Evolutionary conservation across 1,140 invertebrate genomes (phyloP).

Genomic region (Planococcus citri): DNA sequence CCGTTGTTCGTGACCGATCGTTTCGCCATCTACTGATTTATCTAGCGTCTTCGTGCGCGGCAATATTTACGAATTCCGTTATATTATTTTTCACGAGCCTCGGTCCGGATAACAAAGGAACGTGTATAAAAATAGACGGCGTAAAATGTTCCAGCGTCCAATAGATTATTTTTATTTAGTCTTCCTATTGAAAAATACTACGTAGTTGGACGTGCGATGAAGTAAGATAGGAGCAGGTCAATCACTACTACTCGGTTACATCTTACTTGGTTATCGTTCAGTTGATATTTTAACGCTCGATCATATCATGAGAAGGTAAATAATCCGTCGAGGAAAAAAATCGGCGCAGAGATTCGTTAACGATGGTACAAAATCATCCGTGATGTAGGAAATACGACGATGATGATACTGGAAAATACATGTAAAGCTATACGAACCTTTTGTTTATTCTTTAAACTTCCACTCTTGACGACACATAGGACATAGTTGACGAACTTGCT

Average conservation of each 20-base stretch:
- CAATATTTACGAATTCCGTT: constrained; percentile 7
- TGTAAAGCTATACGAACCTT: constrained; percentile 22
- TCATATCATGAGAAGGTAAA: not conserved
- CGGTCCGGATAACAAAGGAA: not conserved
- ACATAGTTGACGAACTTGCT: constrained; percentile 88
- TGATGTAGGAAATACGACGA: not conserved
- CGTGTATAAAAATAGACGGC: not conserved
- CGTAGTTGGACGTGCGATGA: not conserved
- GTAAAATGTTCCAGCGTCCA: not conserved
- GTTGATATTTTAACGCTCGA: not conserved
- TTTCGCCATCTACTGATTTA: constrained; percentile 6
- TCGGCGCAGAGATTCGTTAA: not conserved
- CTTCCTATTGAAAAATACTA: not conserved
- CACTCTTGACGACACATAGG: constrained; percentile 99
- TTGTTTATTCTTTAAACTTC: constrained; percentile 91
- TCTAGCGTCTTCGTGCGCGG: not conserved
- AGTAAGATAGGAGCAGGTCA: not conserved
- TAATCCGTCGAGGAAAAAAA: not conserved
- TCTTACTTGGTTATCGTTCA: not conserved
- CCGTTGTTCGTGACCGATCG: constrained; percentile 5
- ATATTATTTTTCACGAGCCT: not conserved
- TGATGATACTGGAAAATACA: too few relatives aligned
- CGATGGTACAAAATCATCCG: not conserved
- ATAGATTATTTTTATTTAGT: not conserved
- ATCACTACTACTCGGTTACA: not conserved